phyloP scores from a whole-genome alignment of 2,113 vertebrate genomes.

The Arvicanthis niloticus region DNA sequence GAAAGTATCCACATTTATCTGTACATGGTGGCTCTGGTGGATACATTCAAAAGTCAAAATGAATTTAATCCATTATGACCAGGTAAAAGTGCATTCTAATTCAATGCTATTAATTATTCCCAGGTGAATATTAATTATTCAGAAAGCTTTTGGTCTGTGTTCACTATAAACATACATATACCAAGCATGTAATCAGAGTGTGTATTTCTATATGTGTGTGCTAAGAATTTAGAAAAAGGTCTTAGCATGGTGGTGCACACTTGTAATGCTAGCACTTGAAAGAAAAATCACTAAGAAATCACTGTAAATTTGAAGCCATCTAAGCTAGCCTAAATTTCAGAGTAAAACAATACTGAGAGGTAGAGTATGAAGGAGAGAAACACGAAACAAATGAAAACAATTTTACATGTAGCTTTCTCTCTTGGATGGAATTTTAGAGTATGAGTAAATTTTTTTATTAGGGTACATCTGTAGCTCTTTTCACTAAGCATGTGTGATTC shows the following conservation, averaged over 20 bases:
- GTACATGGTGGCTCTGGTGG: background rate
- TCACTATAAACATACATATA: background rate
- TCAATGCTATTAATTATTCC: background rate
- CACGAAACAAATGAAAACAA: background rate
- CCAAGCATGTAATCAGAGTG: background rate
- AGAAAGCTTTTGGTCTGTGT: background rate
- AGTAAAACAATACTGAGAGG: background rate
- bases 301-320: background rate
- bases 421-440: background rate
- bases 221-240: background rate
- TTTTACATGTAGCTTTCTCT: background rate
- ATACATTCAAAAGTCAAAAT: background rate
- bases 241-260: background rate
- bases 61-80: background rate
- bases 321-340: background rate
- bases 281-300: background rate
- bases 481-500: background rate
- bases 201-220: background rate
- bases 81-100: background rate
- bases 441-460: background rate
- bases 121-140: conserved; percentile 21
- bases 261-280: background rate
- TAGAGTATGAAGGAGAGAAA: background rate
- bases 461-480: background rate
- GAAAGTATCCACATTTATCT: background rate